A percentile compares a stretch with the other conserved stretches of the same genome.
phyloP scores from a whole-genome alignment of 2,113 vertebrate genomes.

The Bombycilla garrulus region DNA sequence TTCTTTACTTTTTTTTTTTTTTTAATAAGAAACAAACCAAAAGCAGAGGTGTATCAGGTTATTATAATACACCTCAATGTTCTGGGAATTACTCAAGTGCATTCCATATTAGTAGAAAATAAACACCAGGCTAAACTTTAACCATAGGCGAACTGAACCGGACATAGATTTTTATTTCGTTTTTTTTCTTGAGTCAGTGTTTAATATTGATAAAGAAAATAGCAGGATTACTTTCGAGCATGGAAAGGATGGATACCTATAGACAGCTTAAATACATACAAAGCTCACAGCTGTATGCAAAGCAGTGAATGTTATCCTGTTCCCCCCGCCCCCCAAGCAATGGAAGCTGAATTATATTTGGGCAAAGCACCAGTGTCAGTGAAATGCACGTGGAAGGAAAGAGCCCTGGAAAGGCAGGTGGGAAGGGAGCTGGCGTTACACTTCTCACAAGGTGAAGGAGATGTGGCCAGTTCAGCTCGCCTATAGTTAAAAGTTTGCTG shows the following conservation, averaged over 20 bases:
- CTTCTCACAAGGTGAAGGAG: not conserved
- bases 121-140: conserved; percentile 55
- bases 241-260: conserved; percentile 17
- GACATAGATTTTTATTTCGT: not conserved
- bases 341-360: conserved; percentile 42
- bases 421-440: not conserved
- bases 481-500: conserved; percentile 36
- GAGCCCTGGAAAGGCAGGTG: not conserved
- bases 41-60: conserved; percentile 77
- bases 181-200: not conserved
- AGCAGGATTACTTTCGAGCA: conserved; percentile 11
- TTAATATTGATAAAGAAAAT: not conserved
- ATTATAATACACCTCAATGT: conserved; percentile 62
- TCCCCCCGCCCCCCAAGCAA: conserved; percentile 5
- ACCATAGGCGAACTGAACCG: conserved; percentile 51
- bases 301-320: conserved; percentile 3
- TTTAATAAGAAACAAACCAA: conserved; percentile 31
- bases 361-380: conserved; percentile 8
- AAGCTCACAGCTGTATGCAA: conserved; percentile 29
- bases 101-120: conserved; percentile 75
- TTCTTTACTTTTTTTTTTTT: not conserved
- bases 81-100: conserved; percentile 77
- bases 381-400: not conserved
- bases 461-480: conserved; percentile 4
- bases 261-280: conserved; percentile 23